These are phyloP conservation scores for Agrochola lychnidis DNA, from an alignment of 2,888 invertebrate genomes.

Conservation along the genomic window DNA sequence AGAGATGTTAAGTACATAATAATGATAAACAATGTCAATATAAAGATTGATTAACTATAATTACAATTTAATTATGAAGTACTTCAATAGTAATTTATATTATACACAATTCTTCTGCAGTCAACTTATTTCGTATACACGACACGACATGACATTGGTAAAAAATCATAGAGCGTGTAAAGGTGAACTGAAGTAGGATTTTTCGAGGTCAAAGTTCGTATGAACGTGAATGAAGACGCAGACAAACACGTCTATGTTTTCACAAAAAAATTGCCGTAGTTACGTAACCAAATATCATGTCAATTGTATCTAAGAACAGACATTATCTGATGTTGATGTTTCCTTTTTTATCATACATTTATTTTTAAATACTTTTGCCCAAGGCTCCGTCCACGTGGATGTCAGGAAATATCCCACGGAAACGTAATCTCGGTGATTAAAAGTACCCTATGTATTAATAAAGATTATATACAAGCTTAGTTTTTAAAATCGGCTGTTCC, in stretches of 20 bases:
- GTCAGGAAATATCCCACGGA: background rate
- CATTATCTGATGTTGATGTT: conserved; percentile 16
- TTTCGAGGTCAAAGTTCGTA: background rate
- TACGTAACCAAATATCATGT: background rate
- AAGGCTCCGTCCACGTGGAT: too few relatives aligned
- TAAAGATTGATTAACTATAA: too few relatives aligned
- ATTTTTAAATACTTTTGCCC: background rate
- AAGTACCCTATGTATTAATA: too few relatives aligned
- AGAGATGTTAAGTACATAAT: too few relatives aligned
- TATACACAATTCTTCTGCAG: too few relatives aligned
- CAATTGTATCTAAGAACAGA: background rate
- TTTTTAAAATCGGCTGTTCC: too few relatives aligned
- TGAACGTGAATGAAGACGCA: background rate
- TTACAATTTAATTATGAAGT: too few relatives aligned
- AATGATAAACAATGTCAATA: too few relatives aligned
- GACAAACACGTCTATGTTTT: background rate
- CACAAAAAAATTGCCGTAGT: background rate
- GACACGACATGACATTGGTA: too few relatives aligned
- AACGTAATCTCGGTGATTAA: background rate
- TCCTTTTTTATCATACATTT: background rate
- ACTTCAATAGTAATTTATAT: too few relatives aligned
- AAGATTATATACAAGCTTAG: too few relatives aligned
- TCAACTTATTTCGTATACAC: too few relatives aligned
- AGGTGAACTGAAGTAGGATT: background rate
- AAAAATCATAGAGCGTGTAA: background rate